Evolutionary conservation across 2,888 invertebrate genomes (phyloP), one percentile per base, ranked within the genome.

Genomic region (Stramonita haemastoma): DNA sequence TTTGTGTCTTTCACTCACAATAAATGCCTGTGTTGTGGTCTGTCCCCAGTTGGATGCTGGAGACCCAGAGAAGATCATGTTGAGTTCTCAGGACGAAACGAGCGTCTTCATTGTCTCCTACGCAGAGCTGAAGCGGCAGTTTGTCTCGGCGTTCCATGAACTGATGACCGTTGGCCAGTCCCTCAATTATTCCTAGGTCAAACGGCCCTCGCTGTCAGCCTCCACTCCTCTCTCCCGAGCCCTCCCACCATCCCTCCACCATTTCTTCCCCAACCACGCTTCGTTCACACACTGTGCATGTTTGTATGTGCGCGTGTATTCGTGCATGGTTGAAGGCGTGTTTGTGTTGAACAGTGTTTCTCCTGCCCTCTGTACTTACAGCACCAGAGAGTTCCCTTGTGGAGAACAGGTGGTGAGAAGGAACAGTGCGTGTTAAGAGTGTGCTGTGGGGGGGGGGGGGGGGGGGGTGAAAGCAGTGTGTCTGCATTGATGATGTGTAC

Each of bases 61-160:
- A 17, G 95, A 95, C 1, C 94, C 95, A 1, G 97, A 96, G 92
- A 96, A 96, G 98, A 98, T 99, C 94, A 98, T 98, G 96, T 96
- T 99, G 94, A 98, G 98, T 97, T 99, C 99, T 2, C 97, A 99
- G 91, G 99, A 99, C 96, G 99, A 98, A 96, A 98, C 99, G 96
- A 99, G 98, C 96, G 97, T 99, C 91, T 97, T 99, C 93, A 98
- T 99, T 91, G 99, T 99, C 91, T 98, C 98, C 91, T 99, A 98
- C 96, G 97, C 98, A 36, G 99, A 99, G 96, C 97, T 99, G 94
- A 99, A 99, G 96, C 98, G 98, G 95, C 99, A 98, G 96, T 97
- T 99, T 95, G 98, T 99, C 96, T 97, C 98, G 95, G 98, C 99
- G 83, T 99, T 98, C 96, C 97, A 97, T 88, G 99, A 99, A 96